Evolutionary conservation across 2,797 vertebrate genomes (phyloP), one percentile per base, ranked within the genome.

Genomic region (Gymnoscopelus braueri): DNA sequence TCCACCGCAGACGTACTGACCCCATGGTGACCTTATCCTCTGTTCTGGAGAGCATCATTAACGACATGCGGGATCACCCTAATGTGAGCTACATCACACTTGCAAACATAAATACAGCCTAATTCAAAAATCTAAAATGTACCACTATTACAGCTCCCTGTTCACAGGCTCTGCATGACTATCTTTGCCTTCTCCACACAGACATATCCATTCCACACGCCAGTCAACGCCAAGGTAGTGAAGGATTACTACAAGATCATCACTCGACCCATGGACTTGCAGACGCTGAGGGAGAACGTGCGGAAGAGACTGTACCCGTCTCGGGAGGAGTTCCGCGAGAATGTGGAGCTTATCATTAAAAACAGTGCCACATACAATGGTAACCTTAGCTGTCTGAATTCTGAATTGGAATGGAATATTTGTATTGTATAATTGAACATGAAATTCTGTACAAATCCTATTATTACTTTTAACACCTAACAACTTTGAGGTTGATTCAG

Each of bases 201-300:
- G 98, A 99, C 97, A 0, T 99, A 99, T 71, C 98, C 98, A 0
- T 99, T 99, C 72, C 98, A 99, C 83, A 98, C 97, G 0, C 97
- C 98, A 1, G 98, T 99, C 47, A 99, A 99, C 57, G 95, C 95
- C 50, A 99, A 99, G 85, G 95, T 98, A 50, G 98, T 99, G 70
- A 99, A 99, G 84, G 97, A 99, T 87, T 99, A 99, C 84, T 99
- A 99, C n/a, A 98, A 98, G 91, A 98, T 99, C 66, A 98, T 99
- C 78, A 96, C 95, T 0, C 93, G 96, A 23, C 98, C 98, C 2
- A 99, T 99, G 98, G 98, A 99, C 87, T 91, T 99, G 69, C 98
- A 99, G 89, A 99, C 97, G 0, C 91, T 99, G 60, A 93, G 98
- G 65, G 98, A 99, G 84, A 99, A 99, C 0, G 96, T 99, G 24